Percentiles rank a stretch among this genome's conserved stretches.
Conservation (phyloP, 2,888 invertebrate genomes). For the Plebejus argus region DNA sequence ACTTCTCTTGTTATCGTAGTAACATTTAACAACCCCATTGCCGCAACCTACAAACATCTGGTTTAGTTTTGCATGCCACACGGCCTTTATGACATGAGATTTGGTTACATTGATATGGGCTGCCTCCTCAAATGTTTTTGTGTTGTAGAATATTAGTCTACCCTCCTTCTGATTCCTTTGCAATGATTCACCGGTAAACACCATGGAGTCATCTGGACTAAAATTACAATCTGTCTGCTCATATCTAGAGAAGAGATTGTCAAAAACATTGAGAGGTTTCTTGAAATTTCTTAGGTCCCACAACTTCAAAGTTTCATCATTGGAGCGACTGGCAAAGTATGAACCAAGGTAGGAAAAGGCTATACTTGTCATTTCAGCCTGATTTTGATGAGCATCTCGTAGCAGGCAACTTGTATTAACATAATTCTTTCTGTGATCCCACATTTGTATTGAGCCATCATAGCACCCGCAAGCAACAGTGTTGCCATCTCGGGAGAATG, state of each 20-base stretch:
- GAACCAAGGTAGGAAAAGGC: slow-evolving; percentile 93
- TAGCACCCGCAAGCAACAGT: slow-evolving; percentile 94
- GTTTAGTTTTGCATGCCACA: slow-evolving; percentile 99
- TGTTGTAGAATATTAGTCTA: slow-evolving; percentile 88
- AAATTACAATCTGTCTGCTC: slow-evolving; percentile 91
- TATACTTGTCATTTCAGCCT: slow-evolving; percentile 90
- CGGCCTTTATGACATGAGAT: slow-evolving; percentile 91
- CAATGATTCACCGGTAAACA: slow-evolving; percentile 93
- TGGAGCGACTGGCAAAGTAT: slow-evolving; percentile 89
- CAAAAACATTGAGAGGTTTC: slow-evolving; percentile 85
- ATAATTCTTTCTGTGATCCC: slow-evolving; percentile 96
- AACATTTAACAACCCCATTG: slow-evolving; percentile 93
- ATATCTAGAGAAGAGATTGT: slow-evolving; percentile 90
- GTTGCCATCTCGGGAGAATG: slow-evolving; percentile 91
- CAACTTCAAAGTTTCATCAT: slow-evolving; percentile 96
- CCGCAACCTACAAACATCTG: slow-evolving; percentile 97
- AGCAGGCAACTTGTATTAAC: slow-evolving; percentile 92
- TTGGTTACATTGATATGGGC: slow-evolving; percentile 88
- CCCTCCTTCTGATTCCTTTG: slow-evolving; percentile 84
- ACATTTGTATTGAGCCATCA: slow-evolving; percentile 98
- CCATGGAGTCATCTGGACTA: slow-evolving; percentile 94
- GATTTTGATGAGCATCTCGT: slow-evolving; percentile 89
- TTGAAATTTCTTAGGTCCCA: slow-evolving; percentile 96
- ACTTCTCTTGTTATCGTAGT: slow-evolving; percentile 93
- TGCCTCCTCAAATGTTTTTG: slow-evolving; percentile 87